Evolutionary conservation across 1,140 invertebrate species (phyloP), one percentile per base, ranked within the genome.

Genomic region (Agrypnia vestita): DNA sequence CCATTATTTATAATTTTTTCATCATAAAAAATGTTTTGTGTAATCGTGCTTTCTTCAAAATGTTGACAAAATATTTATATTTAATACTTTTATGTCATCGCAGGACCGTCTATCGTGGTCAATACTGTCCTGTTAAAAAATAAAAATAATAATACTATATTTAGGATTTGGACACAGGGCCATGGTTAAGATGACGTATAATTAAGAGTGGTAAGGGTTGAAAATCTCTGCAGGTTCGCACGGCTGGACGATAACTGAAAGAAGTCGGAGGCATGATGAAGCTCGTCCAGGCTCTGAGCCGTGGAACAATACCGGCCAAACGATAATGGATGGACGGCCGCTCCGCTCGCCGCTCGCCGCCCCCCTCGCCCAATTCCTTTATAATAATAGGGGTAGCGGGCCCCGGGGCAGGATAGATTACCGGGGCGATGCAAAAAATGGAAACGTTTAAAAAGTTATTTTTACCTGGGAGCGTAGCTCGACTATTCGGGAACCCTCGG

Each of bases 361-460:
- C n/a, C n/a, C 51, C 74, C 73, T 47, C 67, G 64, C 64, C 69
- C 74, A 47, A 78, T 64, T 56, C 78, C 75, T 64, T 46, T 59
- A 64, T 80, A 82, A 82, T 82, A 80, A 80, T 56, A 80, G 78
- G 81, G 80, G 69, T 55, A 79, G 79, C 49, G 35, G 69, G 59
- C 76, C 25, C 49, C 74, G 69, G 73, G 78, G 74, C 17, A 47
- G 64, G 74, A 78, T 80, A 80, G 81, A 82, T 82, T 82, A 82
- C 81, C 25, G 25, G 15, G 13, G 12, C 53, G 64, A 51, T 56
- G 79, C 80, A 74, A 81, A 80, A 81, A 81, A 81, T 72, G 35
- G 64, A 77, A 81, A 73, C 80, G 80, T 81, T 81, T 81, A 81
- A 81, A 81, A 81, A 77, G 74, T 80, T 82, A 80, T 82, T 80